A percentile compares a stretch with the other conserved stretches of the same genome.
These are phyloP conservation scores for Pandion haliaetus DNA, from an alignment of 2,113 vertebrate genomes.

Conservation along the genomic window DNA sequence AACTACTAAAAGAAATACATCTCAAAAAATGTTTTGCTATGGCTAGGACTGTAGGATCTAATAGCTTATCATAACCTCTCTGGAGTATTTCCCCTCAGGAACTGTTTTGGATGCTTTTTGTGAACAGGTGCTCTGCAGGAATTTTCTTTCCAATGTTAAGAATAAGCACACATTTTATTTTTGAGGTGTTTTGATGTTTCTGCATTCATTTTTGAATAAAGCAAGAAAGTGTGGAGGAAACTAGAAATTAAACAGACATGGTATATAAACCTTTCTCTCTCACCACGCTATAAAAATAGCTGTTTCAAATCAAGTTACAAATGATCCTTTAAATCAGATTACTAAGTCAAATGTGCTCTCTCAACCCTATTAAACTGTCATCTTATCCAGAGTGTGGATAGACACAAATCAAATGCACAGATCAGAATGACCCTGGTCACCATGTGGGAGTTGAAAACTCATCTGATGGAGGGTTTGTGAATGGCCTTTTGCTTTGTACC, in stretches of 20 bases:
- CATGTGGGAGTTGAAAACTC: neutral
- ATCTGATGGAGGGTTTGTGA: neutral
- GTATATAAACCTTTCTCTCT: neutral
- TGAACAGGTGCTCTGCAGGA: neutral
- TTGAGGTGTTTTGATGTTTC: neutral
- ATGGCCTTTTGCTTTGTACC: neutral
- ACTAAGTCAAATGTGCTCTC: neutral
- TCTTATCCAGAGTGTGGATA: neutral
- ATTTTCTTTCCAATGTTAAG: neutral
- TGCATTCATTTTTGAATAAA: neutral
- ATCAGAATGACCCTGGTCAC: neutral
- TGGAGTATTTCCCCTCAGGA: neutral
- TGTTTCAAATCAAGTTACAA: conserved; percentile 1
- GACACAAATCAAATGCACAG: neutral
- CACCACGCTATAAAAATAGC: neutral
- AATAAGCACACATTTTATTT: neutral
- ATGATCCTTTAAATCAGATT: neutral
- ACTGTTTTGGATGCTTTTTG: neutral
- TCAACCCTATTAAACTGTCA: conserved; percentile 4
- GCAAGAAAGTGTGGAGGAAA: neutral
- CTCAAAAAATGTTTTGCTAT: neutral
- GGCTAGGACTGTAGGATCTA: neutral
- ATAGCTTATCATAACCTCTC: neutral
- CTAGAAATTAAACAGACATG: neutral
- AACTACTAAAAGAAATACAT: neutral